Evolutionary conservation across 2,113 vertebrate species (phyloP).

Genomic region (Proterorhinus semilunaris): DNA sequence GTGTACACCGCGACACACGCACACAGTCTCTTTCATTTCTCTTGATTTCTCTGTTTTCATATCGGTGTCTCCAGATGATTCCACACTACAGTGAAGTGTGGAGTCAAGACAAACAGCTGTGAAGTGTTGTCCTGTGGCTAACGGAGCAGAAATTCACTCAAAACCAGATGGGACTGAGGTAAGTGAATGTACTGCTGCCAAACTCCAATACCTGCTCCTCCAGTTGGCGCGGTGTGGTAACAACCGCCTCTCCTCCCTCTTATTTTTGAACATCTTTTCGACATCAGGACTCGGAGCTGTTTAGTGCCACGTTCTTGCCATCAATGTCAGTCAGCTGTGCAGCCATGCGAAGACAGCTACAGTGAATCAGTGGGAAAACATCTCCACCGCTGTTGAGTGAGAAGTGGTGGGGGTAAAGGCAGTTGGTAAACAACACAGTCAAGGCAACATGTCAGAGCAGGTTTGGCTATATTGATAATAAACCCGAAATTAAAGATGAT

Average conservation of each 20-base stretch:
- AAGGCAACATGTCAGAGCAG: neutral
- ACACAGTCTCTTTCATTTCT: neutral
- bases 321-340: slow-evolving; percentile 2
- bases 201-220: slow-evolving; percentile 10
- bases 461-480: neutral
- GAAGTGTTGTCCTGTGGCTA: slow-evolving; percentile 37
- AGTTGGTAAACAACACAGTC: neutral
- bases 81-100: slow-evolving; percentile 13
- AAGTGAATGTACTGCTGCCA: slow-evolving; percentile 11
- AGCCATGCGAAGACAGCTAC: neutral
- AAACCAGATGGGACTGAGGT: slow-evolving; percentile 33
- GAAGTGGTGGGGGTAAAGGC: neutral
- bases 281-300: neutral
- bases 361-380: slow-evolving; percentile 6
- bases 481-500: neutral
- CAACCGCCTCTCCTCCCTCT: neutral
- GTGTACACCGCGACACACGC: too few relatives aligned
- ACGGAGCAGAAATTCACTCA: slow-evolving; percentile 38
- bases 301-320: neutral
- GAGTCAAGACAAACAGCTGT: slow-evolving; percentile 41
- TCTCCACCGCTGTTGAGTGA: neutral
- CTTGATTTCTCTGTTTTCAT: slow-evolving; percentile 30
- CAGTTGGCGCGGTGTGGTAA: neutral
- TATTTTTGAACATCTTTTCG: slow-evolving; percentile 4
- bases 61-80: slow-evolving; percentile 34